A percentile compares a stretch with the other conserved stretches of the same genome.
Evolutionary conservation across 2,113 vertebrate genomes (phyloP).

Genomic region (Kryptolebias marmoratus): DNA sequence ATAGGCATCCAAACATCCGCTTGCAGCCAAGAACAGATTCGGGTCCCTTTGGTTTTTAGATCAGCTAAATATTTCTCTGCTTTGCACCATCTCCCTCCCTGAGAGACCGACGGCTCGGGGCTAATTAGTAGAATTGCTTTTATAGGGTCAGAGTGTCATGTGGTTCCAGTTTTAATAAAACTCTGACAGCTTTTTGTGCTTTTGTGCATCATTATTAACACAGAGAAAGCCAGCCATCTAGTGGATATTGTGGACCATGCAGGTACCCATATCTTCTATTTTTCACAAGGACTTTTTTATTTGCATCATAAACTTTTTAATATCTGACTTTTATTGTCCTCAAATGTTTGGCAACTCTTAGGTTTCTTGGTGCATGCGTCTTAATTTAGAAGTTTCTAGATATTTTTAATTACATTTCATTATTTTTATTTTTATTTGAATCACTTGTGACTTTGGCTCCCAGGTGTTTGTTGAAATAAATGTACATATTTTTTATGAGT

Average conservation of each 20-base stretch:
- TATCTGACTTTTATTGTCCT: not conserved
- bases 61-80: conserved; percentile 22
- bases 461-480: too few species aligned
- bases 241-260: conserved; percentile 34
- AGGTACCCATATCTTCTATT: not conserved
- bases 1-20: not conserved
- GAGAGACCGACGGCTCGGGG: conserved; percentile 8
- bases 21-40: not conserved
- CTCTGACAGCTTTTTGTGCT: not conserved
- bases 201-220: not conserved
- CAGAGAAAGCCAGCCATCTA: conserved; percentile 62
- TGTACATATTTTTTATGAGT: too few species aligned
- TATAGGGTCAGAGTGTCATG: conserved; percentile 16
- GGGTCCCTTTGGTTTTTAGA: conserved; percentile 22
- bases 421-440: too few species aligned
- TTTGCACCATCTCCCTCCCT: conserved; percentile 41
- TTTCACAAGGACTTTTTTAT: too few species aligned
- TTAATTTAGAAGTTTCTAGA: too few species aligned
- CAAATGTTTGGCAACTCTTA: not conserved
- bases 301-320: not conserved
- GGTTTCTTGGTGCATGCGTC: too few species aligned
- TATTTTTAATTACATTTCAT: too few species aligned
- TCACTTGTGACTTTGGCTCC: too few species aligned
- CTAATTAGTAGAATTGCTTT: conserved; percentile 27
- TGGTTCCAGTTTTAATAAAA: not conserved